Conservation (phyloP, 2,113 vertebrate genomes). For the Epinephelus moara region DNA sequence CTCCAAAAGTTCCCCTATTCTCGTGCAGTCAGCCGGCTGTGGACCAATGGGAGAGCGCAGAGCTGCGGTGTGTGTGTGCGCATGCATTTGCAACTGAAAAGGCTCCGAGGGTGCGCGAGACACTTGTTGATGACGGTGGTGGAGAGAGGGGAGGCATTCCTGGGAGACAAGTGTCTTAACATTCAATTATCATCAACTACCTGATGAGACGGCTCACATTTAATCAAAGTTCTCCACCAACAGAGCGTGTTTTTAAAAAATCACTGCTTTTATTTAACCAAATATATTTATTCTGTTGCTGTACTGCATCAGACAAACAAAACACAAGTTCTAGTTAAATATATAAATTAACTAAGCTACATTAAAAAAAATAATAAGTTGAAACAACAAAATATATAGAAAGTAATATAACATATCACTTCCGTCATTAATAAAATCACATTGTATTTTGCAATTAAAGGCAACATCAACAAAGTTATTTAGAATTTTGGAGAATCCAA, state of each 20-base stretch:
- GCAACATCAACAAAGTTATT: neutral
- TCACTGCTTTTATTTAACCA: neutral
- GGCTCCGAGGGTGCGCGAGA: conserved; percentile 57
- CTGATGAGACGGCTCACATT: neutral
- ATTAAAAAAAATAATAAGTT: neutral
- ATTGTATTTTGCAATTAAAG: neutral
- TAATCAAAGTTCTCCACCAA: neutral
- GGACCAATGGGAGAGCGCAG: conserved; percentile 77
- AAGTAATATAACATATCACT: neutral
- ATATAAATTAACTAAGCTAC: no score
- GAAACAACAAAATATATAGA: neutral
- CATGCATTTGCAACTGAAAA: conserved; percentile 81
- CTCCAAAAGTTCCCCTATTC: conserved; percentile 62
- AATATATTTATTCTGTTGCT: neutral
- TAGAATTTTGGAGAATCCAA: neutral
- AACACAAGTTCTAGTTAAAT: neutral
- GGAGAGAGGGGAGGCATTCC: conserved; percentile 1
- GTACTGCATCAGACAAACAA: neutral
- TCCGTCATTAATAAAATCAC: neutral
- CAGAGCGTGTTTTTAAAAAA: neutral
- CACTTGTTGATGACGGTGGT: conserved; percentile 77
- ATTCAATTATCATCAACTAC: conserved; percentile 8
- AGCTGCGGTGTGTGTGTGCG: conserved; percentile 16
- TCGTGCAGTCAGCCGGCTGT: conserved; percentile 38
- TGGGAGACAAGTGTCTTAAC: conserved; percentile 11